Evolutionary conservation across 2,113 vertebrate species (phyloP).

Genomic region (Ammodramus savannarum): DNA sequence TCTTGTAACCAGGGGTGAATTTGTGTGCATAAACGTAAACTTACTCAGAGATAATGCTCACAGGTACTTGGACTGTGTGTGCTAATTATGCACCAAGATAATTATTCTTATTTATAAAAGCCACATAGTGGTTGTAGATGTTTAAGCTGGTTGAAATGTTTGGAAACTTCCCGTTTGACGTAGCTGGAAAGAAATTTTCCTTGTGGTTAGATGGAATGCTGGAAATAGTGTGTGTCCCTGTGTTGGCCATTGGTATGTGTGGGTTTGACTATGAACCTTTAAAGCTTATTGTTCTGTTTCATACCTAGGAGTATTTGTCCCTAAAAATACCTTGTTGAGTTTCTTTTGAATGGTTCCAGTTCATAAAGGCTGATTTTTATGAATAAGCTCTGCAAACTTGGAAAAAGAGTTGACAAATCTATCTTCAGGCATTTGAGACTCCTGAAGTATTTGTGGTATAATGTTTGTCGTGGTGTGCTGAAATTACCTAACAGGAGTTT

Average conservation of each 20-base stretch:
- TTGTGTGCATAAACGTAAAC: neutral
- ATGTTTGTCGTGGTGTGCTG: neutral
- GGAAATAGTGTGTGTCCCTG: neutral
- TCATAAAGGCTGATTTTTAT: neutral
- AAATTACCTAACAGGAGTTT: neutral
- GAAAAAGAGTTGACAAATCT: neutral
- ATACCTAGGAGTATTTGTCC: neutral
- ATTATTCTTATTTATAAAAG: neutral
- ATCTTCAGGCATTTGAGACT: neutral
- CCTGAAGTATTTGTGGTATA: neutral
- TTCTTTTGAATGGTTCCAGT: neutral
- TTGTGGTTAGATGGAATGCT: neutral
- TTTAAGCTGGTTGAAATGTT: neutral
- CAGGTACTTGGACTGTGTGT: neutral
- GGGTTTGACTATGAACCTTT: neutral
- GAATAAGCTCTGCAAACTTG: neutral
- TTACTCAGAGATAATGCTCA: neutral
- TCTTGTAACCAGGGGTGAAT: neutral
- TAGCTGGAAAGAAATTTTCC: neutral
- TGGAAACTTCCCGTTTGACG: neutral
- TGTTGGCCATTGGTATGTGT: neutral
- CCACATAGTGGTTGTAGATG: neutral
- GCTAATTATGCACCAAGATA: neutral
- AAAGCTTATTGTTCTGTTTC: neutral
- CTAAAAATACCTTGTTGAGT: neutral